Evolutionary conservation across 1,140 invertebrate species (phyloP), one percentile per base, ranked within the genome.

Genomic region (Ptiloglossa arizonensis): DNA sequence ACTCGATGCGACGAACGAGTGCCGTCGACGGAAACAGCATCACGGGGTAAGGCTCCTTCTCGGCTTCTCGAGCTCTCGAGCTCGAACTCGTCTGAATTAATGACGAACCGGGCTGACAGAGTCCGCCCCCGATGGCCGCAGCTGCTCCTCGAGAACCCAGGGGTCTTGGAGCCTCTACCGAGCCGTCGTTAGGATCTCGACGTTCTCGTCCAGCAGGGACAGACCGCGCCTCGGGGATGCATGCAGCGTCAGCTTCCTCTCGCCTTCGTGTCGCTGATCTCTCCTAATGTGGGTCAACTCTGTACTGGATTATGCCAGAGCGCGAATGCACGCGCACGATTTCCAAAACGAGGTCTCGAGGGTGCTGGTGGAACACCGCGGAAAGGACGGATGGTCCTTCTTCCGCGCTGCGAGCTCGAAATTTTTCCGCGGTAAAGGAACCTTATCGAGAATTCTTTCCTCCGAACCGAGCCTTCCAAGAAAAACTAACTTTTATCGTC

Each of bases 41-140:
- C 72, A 70, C 67, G 64, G 64, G 38, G 64, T 2, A 13, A 41
- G 80, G 38, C 3, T 27, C 6, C 5, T 60, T 48, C n/a, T 79
- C 79, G 66, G 32, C 80, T 86, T 85, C 82, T 88, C 86, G 86
- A 89, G 17, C 44, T 35, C 72, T n/a, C n/a, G n/a, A n/a, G n/a
- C n/a, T n/a, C 86, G 86, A 89, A 22, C 44, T 35, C 72, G 72
- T 87, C 77, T 91, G 89, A 91, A 91, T 91, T 91, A 92, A 89
- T 88, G 81, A 91, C 87, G 83, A 86, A 80, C 60, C 57, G 70
- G 52, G 2, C 24, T 13, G 46, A 1, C 73, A 15, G 41, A 22
- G 29, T 19, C 29, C 8, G n/a, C 27, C 50, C n/a, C 13, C 35
- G 60, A 54, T 29, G 32, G n/a, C 35, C 56, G 2, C 5, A 15